Evolutionary conservation across 2,797 vertebrate species (phyloP), one percentile per base, ranked within the genome.

Genomic region (Botia almorhae): DNA sequence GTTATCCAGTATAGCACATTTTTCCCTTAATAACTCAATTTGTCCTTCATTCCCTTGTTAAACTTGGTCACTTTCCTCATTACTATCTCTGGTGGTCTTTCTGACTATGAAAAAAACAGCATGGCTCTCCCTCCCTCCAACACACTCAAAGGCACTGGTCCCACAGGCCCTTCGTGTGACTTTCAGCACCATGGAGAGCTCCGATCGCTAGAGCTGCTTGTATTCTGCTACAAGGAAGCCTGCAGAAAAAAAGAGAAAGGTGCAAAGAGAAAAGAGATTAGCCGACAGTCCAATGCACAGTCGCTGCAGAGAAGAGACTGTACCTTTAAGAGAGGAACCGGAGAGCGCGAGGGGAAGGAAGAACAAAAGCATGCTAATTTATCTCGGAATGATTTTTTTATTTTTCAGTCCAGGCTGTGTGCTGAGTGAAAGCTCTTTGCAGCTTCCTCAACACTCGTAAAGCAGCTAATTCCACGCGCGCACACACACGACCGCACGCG

Each of bases 321-420:
- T 90, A 85, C 92, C 93, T 94, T 94, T 94, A 94, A 94, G 89
- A 92, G 89, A 88, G 76, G 65, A 58, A 64, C 69, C 76, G 78
- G 85, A 85, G 87, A 83, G 85, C 83, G 82, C 81, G 67, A 69
- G 60, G 74, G 78, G 77, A 76, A 85, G 76, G 82, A 86, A 83
- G 84, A 87, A 87, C 85, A 85, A 88, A 87, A 88, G 80, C 78
- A 69, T 51, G 76, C 91, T 90, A 93, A 91, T 94, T 91, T 87
- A 87, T 93, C 91, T 92, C 90, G 87, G 90, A 91, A 85, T 92
- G 83, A 88, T 92, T 51, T 46, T 23, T 8, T 39, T 17, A n/a
- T 11, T 26, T 4, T 26, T 92, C 89, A 90, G 91, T 89, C 85
- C 78, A 90, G 89, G 93, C 92, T 82, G 84, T 93, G 91, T 83